phyloP scores from a whole-genome alignment of 2,888 invertebrate genomes.

The Synergus itoensis region DNA sequence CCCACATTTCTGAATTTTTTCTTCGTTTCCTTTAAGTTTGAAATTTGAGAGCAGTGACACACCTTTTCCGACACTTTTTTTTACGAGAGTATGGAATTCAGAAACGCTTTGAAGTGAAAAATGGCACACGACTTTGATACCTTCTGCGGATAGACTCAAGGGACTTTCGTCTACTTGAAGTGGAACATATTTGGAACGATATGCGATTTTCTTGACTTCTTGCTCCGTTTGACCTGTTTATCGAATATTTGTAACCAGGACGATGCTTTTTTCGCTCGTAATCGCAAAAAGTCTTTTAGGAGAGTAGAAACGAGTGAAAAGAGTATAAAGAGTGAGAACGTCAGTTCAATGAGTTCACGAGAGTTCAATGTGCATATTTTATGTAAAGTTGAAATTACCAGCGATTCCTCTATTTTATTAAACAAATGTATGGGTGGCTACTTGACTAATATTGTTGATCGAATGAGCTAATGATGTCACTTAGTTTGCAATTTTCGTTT shows the following conservation, averaged over 20 bases:
- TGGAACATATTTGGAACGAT: slow-evolving; percentile 33
- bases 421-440: background rate
- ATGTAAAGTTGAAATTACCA: background rate
- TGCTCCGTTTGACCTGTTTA: slow-evolving; percentile 33
- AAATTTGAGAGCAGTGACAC: background rate
- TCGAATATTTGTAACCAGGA: slow-evolving; percentile 26
- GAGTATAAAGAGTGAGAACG: background rate
- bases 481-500: background rate
- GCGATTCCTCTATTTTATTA: background rate
- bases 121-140: slow-evolving; percentile 21
- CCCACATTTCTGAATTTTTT: background rate
- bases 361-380: slow-evolving; percentile 10
- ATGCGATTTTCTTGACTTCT: slow-evolving; percentile 15
- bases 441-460: background rate
- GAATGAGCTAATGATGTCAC: background rate
- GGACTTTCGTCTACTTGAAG: slow-evolving; percentile 29
- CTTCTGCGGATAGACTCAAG: slow-evolving; percentile 14
- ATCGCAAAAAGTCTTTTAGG: slow-evolving; percentile 13
- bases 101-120: slow-evolving; percentile 22
- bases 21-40: background rate
- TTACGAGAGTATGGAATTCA: background rate
- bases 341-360: slow-evolving; percentile 28
- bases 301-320: background rate
- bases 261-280: slow-evolving; percentile 11
- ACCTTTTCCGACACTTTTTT: background rate